Evolutionary conservation across 1,140 invertebrate genomes (phyloP), one percentile per base, ranked within the genome.

Genomic region (Cyrtorhinus lividipennis): DNA sequence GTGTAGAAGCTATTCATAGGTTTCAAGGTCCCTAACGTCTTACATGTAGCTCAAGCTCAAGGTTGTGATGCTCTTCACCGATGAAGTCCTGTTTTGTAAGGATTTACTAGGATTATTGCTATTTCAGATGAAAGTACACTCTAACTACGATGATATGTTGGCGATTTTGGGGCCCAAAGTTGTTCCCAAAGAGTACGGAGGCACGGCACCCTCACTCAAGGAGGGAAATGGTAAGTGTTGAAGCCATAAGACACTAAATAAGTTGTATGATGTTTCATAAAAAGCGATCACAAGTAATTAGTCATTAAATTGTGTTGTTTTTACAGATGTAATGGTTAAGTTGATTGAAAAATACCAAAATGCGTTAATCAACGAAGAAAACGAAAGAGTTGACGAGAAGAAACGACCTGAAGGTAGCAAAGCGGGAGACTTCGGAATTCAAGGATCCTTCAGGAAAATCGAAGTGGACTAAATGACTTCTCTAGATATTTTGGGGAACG

Each of bases 391-490:
- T 0, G 62, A 67, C 24, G 65, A 69, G 63, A 56, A 61, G 22
- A 66, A 69, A 58, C 56, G 66, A 22, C 59, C 56, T 22, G 38
- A 23, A 24, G 26, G 62, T 18, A 57, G 24, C 18, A 60, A 59
- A 63, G 15, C 20, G 1, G 46, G 26, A 22, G 61, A 26, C 13
- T 62, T 24, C 24, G 62, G 65, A 13, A 25, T 66, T 1, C 53
- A 63, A 26, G 67, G 65, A 20, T 67, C 67, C 1, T 68, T 68
- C 38, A 68, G 63, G 56, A 68, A 68, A 62, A 30, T 68, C n/a
- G 61, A 65, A 2, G 23, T 67, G 2, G 66, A 67, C 56, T 67
- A 27, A 62, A 25, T n/a, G n/a, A 8, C 8, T 23, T 45, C 8
- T 12, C 12, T 15, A 26, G 15, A 62, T 27, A 23, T 56, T 26